These are phyloP conservation scores for Mystacornis crossleyi DNA, from an alignment of 2,113 vertebrate species.

Conservation along the genomic window DNA sequence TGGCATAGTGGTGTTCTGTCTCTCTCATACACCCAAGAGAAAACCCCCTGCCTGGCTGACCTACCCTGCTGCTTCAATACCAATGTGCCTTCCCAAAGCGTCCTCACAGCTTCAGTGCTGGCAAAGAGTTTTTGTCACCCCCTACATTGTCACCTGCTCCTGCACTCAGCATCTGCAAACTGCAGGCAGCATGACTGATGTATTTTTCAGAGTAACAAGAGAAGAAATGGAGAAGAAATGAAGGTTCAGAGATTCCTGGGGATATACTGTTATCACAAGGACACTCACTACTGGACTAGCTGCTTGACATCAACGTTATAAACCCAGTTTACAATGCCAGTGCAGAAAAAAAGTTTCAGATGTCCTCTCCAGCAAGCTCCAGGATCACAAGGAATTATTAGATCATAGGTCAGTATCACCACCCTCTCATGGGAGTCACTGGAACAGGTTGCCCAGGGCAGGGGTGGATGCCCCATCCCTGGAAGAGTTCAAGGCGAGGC, in stretches of 20 bases:
- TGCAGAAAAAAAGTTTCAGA: background rate
- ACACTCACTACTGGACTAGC: background rate
- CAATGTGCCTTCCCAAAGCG: background rate
- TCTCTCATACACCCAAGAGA: background rate
- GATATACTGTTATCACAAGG: background rate
- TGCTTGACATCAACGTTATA: background rate
- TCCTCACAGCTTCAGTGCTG: background rate
- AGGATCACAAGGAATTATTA: background rate
- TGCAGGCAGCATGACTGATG: background rate
- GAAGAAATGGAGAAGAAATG: background rate
- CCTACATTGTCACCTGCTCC: background rate
- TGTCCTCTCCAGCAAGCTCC: background rate
- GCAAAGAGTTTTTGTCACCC: background rate
- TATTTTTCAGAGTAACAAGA: background rate
- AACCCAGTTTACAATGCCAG: background rate
- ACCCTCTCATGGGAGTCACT: background rate
- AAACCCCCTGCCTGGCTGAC: background rate
- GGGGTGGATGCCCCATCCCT: background rate
- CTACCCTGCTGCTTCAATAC: background rate
- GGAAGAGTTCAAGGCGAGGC: background rate
- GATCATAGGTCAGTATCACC: background rate
- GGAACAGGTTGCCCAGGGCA: background rate
- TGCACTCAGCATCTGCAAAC: background rate
- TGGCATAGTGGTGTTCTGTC: background rate
- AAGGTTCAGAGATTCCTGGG: background rate